Percentiles rank a stretch among this genome's conserved stretches.
Evolutionary conservation across 2,888 invertebrate genomes (phyloP).

Genomic region (Caenorhabditis japonica): DNA sequence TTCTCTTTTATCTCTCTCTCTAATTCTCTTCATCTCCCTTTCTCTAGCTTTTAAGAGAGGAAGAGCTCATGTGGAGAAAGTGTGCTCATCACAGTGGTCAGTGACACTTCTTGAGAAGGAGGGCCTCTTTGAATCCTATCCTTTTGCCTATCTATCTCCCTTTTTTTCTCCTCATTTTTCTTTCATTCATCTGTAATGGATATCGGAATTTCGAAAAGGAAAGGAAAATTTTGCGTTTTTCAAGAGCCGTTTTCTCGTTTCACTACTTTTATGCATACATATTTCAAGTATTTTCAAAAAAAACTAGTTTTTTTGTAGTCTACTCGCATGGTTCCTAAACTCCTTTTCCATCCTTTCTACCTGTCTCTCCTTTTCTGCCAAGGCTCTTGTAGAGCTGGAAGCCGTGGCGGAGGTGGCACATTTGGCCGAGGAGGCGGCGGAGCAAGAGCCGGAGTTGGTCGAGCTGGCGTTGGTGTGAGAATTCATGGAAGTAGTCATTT

Average conservation of each 20-base stretch:
- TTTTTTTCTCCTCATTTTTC: slow-evolving; percentile 16
- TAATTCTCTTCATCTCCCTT: slow-evolving; percentile 30
- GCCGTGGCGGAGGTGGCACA: slow-evolving; percentile 10
- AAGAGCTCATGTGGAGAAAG: too few species aligned
- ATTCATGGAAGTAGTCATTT: slow-evolving; percentile 18
- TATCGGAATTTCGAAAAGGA: slow-evolving; percentile 39
- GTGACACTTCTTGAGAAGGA: slow-evolving; percentile 30
- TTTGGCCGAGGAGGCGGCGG: slow-evolving; percentile 36
- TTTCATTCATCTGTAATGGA: slow-evolving; percentile 52
- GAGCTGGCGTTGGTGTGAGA: slow-evolving; percentile 19
- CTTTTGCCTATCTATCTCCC: slow-evolving; percentile 1
- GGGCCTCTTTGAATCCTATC: too few species aligned
- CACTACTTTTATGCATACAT: slow-evolving; percentile 19
- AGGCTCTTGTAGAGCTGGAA: slow-evolving; percentile 8
- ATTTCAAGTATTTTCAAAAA: neutral
- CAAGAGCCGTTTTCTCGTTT: neutral
- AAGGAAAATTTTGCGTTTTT: slow-evolving; percentile 6
- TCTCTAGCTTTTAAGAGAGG: too few species aligned
- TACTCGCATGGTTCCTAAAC: neutral
- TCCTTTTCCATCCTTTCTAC: slow-evolving; percentile 5
- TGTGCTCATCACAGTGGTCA: slow-evolving; percentile 35
- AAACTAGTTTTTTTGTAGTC: neutral
- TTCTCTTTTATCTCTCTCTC: slow-evolving; percentile 15
- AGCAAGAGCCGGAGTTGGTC: slow-evolving; percentile 36
- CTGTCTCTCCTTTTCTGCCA: slow-evolving; percentile 6